Conservation (phyloP, 2,797 vertebrate genomes). For the Lacerta bilineata region DNA sequence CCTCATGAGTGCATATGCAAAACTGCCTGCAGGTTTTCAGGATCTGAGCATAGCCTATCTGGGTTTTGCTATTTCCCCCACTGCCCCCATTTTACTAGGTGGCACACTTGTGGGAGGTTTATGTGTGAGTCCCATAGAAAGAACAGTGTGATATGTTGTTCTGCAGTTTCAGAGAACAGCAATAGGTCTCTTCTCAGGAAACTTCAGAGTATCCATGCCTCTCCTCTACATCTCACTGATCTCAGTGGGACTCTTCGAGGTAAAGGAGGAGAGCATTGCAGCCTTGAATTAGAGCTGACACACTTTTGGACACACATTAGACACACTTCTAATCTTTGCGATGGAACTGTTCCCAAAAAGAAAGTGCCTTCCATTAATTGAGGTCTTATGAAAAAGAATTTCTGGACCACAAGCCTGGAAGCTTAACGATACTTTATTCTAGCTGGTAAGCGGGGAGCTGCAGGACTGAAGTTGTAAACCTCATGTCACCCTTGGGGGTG, state of each 20-base stretch:
- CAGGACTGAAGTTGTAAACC: neutral
- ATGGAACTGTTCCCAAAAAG: neutral
- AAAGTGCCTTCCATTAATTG: neutral
- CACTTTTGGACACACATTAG: neutral
- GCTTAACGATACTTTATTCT: neutral
- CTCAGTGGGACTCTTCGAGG: neutral
- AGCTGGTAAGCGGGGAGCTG: neutral
- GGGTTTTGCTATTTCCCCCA: neutral
- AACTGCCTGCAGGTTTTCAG: neutral
- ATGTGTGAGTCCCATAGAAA: neutral
- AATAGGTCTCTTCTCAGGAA: neutral
- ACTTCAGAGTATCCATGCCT: neutral
- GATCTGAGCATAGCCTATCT: neutral
- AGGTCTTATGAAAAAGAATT: neutral
- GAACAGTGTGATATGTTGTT: neutral
- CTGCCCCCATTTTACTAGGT: neutral
- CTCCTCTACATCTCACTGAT: neutral
- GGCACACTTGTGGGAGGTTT: neutral
- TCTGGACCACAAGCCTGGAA: neutral
- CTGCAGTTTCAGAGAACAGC: neutral
- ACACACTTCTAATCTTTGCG: neutral
- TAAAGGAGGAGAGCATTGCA: neutral
- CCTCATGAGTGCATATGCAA: neutral
- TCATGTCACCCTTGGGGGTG: neutral
- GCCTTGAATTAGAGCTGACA: neutral